Percentiles rank a stretch among this genome's conserved stretches.
Conservation (phyloP, 2,888 invertebrate genomes). For the Tridacna gigas region DNA sequence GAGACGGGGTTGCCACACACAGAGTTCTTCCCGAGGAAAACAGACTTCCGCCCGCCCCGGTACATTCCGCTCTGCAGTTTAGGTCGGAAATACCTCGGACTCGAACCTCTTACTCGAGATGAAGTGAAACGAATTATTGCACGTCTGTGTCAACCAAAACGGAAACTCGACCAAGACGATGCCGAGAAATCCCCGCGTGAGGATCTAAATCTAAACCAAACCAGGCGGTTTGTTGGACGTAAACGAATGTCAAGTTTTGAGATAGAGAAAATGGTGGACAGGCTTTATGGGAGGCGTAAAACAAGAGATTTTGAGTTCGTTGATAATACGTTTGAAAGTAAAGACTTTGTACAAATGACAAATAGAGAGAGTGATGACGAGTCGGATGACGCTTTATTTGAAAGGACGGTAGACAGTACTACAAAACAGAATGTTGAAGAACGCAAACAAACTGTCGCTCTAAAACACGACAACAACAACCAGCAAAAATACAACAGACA, state of each 20-base stretch:
- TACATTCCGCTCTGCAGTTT: constrained; percentile 64
- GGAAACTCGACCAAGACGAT: constrained; percentile 27
- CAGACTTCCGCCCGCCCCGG: constrained; percentile 59
- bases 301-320: constrained; percentile 46
- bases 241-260: constrained; percentile 58
- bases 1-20: constrained; percentile 67
- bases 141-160: constrained; percentile 64
- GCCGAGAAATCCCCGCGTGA: not conserved
- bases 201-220: constrained; percentile 16
- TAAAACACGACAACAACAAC: not conserved
- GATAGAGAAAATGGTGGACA: constrained; percentile 59
- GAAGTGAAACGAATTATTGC: constrained; percentile 52
- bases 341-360: constrained; percentile 46
- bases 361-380: constrained; percentile 30
- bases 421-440: not conserved
- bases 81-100: constrained; percentile 64
- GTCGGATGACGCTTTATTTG: constrained; percentile 5
- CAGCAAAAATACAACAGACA: not conserved
- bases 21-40: constrained; percentile 56
- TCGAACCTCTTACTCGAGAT: constrained; percentile 56
- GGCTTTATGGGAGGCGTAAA: constrained; percentile 47
- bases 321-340: constrained; percentile 36
- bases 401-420: not conserved
- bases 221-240: constrained; percentile 55
- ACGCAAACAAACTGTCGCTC: not conserved